A percentile compares a stretch with the other conserved stretches of the same genome.
Evolutionary conservation across 2,797 vertebrate genomes (phyloP).

Genomic region (Dendrocincla tyrannina): DNA sequence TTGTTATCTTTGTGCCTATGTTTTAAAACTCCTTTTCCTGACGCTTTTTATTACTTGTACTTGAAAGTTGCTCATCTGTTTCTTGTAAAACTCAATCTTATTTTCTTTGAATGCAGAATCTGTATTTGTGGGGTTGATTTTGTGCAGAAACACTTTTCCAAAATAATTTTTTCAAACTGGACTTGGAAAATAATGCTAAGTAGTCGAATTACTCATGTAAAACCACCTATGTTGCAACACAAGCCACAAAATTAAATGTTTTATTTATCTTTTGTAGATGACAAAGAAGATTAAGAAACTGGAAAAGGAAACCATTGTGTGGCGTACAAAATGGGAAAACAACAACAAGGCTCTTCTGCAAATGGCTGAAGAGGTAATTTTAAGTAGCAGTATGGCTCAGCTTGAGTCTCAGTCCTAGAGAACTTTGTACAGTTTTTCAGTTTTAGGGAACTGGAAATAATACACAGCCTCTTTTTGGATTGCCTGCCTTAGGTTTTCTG

Average conservation of each 20-base stretch:
- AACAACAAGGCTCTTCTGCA: slow-evolving; percentile 98
- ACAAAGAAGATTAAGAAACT: slow-evolving; percentile 99
- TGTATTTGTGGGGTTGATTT: neutral
- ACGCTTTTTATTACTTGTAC: neutral
- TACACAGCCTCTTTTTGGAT: neutral
- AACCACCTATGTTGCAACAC: neutral
- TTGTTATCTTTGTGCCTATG: neutral
- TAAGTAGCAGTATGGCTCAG: neutral
- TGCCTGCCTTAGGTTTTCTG: neutral
- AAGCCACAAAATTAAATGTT: neutral
- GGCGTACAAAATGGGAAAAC: slow-evolving; percentile 98
- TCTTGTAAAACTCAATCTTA: neutral
- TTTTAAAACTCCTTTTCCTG: neutral
- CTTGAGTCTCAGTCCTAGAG: neutral
- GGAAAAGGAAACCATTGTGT: slow-evolving; percentile 95
- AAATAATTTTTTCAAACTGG: neutral
- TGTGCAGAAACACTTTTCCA: neutral
- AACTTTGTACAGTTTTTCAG: neutral
- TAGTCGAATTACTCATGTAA: neutral
- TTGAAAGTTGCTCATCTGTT: neutral
- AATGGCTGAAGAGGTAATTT: slow-evolving; percentile 95
- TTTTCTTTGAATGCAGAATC: neutral
- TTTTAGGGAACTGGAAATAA: neutral
- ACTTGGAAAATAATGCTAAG: neutral
- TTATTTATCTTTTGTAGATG: slow-evolving; percentile 81